These are phyloP conservation scores for Orestias chungarensis DNA, from an alignment of 2,797 vertebrate genomes.

Conservation along the genomic window DNA sequence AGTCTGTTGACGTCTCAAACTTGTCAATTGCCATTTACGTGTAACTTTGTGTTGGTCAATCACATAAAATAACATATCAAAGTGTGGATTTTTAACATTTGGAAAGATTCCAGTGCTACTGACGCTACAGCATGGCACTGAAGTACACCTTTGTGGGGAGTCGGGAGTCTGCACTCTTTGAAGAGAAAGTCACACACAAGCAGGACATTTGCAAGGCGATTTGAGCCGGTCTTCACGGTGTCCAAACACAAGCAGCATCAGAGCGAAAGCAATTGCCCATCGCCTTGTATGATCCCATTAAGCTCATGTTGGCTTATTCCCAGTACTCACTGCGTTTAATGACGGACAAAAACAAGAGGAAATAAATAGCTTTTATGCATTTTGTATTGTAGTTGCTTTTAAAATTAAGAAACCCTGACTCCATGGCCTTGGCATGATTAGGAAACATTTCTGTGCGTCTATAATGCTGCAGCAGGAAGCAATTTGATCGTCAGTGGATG, in stretches of 20 bases:
- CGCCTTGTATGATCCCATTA: constrained; percentile 25
- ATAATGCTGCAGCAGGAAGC: constrained; percentile 42
- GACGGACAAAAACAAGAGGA: constrained; percentile 29
- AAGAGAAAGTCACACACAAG: constrained; percentile 29
- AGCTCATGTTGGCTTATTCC: constrained; percentile 33
- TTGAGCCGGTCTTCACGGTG: constrained; percentile 20
- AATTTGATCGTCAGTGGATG: constrained; percentile 67
- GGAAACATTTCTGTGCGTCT: constrained; percentile 3
- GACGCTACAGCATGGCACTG: not conserved
- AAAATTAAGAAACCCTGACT: constrained; percentile 5
- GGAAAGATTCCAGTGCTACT: not conserved
- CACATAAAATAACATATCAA: not conserved
- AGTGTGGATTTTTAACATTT: not conserved
- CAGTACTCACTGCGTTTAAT: constrained; percentile 19
- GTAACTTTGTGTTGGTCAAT: not conserved
- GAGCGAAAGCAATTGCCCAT: constrained; percentile 20
- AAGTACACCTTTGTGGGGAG: constrained; percentile 38
- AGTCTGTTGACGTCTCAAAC: not conserved
- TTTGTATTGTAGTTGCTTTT: not conserved
- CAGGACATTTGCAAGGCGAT: constrained; percentile 27
- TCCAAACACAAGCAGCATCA: constrained; percentile 35
- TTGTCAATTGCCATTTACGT: not conserved
- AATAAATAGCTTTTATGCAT: constrained; percentile 11
- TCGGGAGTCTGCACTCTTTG: constrained; percentile 39
- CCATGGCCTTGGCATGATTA: constrained; percentile 10